These are phyloP conservation scores for Bettongia penicillata DNA, from an alignment of 2,113 vertebrate species.

Conservation along the genomic window DNA sequence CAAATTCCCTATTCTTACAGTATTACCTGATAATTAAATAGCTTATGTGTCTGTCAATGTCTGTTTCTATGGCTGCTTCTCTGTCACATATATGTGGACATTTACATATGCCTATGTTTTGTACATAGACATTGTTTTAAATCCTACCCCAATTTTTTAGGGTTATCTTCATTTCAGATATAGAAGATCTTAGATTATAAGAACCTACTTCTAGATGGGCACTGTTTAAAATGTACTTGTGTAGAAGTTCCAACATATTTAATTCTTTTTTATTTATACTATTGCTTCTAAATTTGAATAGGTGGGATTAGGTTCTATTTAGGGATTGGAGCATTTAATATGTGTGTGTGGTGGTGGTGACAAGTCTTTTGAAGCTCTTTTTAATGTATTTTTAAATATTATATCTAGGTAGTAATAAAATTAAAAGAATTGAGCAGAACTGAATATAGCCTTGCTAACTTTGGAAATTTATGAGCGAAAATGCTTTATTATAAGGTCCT, in stretches of 20 bases:
- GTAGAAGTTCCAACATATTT: neutral
- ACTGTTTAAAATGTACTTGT: neutral
- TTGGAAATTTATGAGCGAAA: neutral
- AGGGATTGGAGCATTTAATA: neutral
- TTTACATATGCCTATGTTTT: neutral
- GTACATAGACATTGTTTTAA: neutral
- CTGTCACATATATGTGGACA: neutral
- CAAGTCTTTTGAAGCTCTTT: neutral
- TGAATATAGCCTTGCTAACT: neutral
- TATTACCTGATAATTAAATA: neutral
- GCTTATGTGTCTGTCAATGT: neutral
- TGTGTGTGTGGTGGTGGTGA: neutral
- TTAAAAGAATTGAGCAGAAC: neutral
- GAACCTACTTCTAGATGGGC: neutral
- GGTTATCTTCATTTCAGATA: neutral
- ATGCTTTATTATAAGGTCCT: neutral
- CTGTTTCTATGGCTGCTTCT: neutral
- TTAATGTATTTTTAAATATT: neutral
- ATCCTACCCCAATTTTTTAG: neutral
- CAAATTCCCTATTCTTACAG: neutral
- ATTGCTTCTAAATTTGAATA: neutral
- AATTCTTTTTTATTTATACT: neutral
- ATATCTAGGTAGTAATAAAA: neutral
- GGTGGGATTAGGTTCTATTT: neutral
- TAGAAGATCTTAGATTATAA: neutral